phyloP scores from a whole-genome alignment of 2,113 vertebrate species.

The Xenotilapia flavipinnis region DNA sequence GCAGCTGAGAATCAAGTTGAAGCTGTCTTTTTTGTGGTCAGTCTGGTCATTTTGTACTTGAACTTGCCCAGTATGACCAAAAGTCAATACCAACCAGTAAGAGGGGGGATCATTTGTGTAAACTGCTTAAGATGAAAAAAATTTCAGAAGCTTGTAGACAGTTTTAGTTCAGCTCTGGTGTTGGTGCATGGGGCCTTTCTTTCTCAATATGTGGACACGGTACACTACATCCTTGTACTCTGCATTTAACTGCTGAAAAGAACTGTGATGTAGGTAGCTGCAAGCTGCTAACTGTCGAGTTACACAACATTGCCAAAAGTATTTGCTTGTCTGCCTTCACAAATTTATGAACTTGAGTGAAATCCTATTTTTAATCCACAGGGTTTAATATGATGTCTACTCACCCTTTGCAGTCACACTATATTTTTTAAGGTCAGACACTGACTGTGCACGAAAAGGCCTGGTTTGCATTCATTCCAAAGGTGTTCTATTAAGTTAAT shows the following conservation, averaged over 20 bases:
- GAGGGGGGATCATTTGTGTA: not conserved
- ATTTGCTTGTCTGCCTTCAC: not conserved
- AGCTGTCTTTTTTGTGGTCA: not conserved
- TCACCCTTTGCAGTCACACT: not conserved
- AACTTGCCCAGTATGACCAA: not conserved
- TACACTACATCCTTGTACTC: not conserved
- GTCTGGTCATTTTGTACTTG: not conserved
- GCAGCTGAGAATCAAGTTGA: not conserved
- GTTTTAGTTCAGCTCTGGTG: not conserved
- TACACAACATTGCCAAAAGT: not conserved
- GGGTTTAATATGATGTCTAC: not conserved
- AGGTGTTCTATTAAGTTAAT: not conserved
- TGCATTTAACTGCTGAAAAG: not conserved
- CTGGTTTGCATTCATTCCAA: not conserved
- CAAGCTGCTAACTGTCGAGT: not conserved
- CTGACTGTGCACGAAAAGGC: not conserved
- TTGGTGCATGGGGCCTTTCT: not conserved
- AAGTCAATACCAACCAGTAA: not conserved
- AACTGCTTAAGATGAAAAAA: not conserved
- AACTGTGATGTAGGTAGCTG: not conserved
- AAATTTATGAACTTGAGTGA: not conserved
- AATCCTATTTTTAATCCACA: not conserved
- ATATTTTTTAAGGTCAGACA: not conserved
- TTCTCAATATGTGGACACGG: not conserved
- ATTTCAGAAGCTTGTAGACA: not conserved